A percentile compares a stretch with the other conserved stretches of the same genome.
phyloP scores from a whole-genome alignment of 2,888 invertebrate species.

The Atrina japonica region DNA sequence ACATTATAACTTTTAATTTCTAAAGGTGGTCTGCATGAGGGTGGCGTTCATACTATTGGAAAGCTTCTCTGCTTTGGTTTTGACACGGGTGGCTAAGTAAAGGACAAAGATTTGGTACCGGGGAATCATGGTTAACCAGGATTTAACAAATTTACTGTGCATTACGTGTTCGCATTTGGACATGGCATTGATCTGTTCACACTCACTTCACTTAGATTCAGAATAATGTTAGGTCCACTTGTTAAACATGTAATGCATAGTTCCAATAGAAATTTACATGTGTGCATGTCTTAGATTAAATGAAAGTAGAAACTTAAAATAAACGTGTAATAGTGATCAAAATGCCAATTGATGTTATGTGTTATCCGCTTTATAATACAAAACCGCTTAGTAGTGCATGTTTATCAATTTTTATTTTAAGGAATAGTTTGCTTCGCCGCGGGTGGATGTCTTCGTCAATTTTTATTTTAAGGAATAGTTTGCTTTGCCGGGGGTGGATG shows the following conservation, averaged over 20 bases:
- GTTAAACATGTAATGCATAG: not conserved
- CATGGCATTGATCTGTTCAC: not conserved
- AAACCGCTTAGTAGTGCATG: too few species aligned
- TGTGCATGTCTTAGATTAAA: too few species aligned
- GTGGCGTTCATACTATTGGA: constrained; percentile 41
- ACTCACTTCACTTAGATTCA: not conserved
- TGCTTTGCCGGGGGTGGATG: too few species aligned
- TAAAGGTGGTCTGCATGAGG: constrained; percentile 28
- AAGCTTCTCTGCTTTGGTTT: constrained; percentile 31
- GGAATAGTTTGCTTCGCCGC: too few species aligned
- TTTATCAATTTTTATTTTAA: too few species aligned
- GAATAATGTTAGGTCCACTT: not conserved
- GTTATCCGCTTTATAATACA: too few species aligned
- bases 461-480: too few species aligned
- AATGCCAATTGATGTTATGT: too few species aligned
- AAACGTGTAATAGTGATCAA: too few species aligned
- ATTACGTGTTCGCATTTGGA: not conserved
- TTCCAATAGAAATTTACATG: not conserved
- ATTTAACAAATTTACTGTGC: not conserved
- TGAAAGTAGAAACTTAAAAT: too few species aligned
- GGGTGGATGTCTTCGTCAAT: too few species aligned
- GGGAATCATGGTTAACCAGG: not conserved
- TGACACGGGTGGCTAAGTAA: constrained; percentile 3
- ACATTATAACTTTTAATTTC: too few species aligned
- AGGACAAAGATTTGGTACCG: not conserved